Base-by-base conservation (phyloP, 2,888 invertebrate genomes). In the Dynastes maya region DNA sequence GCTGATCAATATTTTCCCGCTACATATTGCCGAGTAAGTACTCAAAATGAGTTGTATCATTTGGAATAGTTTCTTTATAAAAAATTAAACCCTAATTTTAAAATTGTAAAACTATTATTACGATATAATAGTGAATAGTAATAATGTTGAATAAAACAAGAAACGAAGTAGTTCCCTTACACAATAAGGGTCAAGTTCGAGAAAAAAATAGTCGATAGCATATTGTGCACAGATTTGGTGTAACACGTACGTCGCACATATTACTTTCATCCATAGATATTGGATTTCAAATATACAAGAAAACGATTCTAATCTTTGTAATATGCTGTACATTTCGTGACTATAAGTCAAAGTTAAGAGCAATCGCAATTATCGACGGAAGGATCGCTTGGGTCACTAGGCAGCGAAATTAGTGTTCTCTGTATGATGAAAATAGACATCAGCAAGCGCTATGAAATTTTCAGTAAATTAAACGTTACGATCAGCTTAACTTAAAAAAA, bases 211-310 rank as follows among this genome's bases (percentile, higher is more conserved):
- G 51, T 27, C 40, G 70, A 53, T 53, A 70, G 27, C 70, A 70
- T 53, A 70, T 70, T 53, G 70, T 51, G 70, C 51, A 29, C 29
- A n/a, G 70, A 32, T 29, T 51, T 51, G 27, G 29, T 27, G 4
- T 13, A 53, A 70, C 70, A 70, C 70, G 70, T 70, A 53, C 51
- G 32, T 70, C 53, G n/a, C 70, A 70, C 70, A 70, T 51, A 49
- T 70, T 70, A 70, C 32, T 70, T 70, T 70, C 53, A 53, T 70
- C 51, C 40, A 49, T 70, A 51, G 70, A 53, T 70, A 70, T 70
- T 70, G 70, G 53, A 70, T 70, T 70, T 29, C 70, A 53, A 70
- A 70, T 32, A 29, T 29, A 45, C 45, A 70, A 65, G 65, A 40
- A 32, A 40, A 32, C 65, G 22, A 65, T 65, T 55, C 55, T 55